Evolutionary conservation across 2,797 vertebrate species (phyloP).

Genomic region (Mastacembelus armatus): DNA sequence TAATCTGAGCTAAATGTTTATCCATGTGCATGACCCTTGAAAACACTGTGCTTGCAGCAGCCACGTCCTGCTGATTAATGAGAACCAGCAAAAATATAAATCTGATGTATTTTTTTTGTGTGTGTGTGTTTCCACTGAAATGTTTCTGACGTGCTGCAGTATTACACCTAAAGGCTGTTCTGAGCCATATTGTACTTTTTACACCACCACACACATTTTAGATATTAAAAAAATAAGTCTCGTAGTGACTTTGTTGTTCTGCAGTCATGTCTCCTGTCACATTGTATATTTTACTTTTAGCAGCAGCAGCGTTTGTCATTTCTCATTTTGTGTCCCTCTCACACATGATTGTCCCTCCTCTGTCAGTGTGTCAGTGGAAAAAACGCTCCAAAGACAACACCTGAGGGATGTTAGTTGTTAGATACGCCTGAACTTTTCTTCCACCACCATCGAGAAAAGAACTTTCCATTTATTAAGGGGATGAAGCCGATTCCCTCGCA

Average conservation of each 20-base stretch:
- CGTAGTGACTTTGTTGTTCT: not conserved
- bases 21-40: not conserved
- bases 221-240: not conserved
- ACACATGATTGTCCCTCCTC: conserved; percentile 21
- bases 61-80: not conserved
- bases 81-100: conserved; percentile 1
- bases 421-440: conserved; percentile 46
- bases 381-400: conserved; percentile 53
- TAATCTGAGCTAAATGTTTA: not conserved
- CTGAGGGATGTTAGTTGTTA: conserved; percentile 55
- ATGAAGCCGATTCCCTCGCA: conserved; percentile 72
- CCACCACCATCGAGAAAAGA: conserved; percentile 32
- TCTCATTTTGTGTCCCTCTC: conserved; percentile 40
- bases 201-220: too few species aligned
- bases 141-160: too few species aligned
- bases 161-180: too few species aligned
- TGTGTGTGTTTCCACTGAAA: not conserved
- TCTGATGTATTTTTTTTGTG: not conserved
- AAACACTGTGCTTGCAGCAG: not conserved
- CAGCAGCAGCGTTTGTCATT: conserved; percentile 11
- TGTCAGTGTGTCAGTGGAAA: conserved; percentile 47
- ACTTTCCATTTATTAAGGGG: conserved; percentile 78
- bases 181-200: too few species aligned
- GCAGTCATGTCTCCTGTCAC: not conserved
- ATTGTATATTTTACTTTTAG: conserved; percentile 58